Conservation (phyloP, 2,113 vertebrate genomes). For the Embiotoca jacksoni region DNA sequence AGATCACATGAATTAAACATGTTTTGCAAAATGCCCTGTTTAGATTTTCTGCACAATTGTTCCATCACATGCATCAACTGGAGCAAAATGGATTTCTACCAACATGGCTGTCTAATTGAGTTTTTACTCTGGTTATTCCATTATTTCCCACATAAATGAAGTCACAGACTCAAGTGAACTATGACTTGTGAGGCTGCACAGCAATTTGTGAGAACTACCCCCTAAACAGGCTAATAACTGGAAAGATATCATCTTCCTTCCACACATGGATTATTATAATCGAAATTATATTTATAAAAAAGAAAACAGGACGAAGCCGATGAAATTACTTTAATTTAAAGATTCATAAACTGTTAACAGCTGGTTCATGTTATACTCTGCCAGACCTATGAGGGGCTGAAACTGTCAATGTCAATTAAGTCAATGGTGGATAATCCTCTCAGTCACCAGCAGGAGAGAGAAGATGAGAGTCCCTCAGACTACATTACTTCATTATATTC, state of each 20-base stretch:
- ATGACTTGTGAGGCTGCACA: slow-evolving; percentile 82
- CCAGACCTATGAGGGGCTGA: neutral
- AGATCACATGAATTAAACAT: neutral
- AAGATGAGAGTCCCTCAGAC: neutral
- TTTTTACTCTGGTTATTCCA: slow-evolving; percentile 11
- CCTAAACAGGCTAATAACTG: slow-evolving; percentile 84
- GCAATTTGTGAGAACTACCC: slow-evolving; percentile 84
- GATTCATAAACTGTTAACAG: slow-evolving; percentile 29
- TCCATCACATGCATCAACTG: slow-evolving; percentile 23
- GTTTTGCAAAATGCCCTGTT: slow-evolving; percentile 3
- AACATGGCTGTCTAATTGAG: slow-evolving; percentile 36
- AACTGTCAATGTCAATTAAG: neutral
- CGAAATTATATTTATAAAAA: neutral
- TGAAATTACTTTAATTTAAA: slow-evolving; percentile 17
- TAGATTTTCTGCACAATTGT: slow-evolving; percentile 19
- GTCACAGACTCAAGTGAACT: slow-evolving; percentile 38
- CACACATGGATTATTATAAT: slow-evolving; percentile 77
- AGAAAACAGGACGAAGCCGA: neutral
- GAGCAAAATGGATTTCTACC: slow-evolving; percentile 39
- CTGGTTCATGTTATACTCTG: slow-evolving; percentile 10
- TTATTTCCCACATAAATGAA: slow-evolving; percentile 43
- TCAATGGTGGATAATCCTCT: neutral
- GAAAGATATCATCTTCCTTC: slow-evolving; percentile 83
- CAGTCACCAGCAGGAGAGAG: neutral
- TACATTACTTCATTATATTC: slow-evolving; percentile 8